phyloP scores from a whole-genome alignment of 2,113 vertebrate species.

The Casuarius casuarius region DNA sequence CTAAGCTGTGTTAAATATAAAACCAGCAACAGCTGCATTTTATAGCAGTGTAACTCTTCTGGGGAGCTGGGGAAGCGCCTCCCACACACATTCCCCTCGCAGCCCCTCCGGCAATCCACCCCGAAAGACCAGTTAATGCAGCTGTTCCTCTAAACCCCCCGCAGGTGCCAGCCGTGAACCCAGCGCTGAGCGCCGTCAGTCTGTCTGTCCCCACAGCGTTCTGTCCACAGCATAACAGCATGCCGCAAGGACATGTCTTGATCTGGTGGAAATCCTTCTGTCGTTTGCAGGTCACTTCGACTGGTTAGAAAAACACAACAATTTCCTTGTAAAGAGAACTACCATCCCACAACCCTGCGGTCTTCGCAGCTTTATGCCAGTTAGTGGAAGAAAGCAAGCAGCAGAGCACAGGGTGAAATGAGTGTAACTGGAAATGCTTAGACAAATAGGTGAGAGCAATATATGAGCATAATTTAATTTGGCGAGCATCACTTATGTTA shows the following conservation, averaged over 20 bases:
- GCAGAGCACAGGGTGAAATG: neutral
- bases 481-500: neutral
- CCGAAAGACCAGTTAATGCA: neutral
- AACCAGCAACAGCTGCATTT: neutral
- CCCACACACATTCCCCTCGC: neutral
- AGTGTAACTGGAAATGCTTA: neutral
- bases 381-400: rapidly evolving
- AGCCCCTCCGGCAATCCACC: neutral
- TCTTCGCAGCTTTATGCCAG: neutral
- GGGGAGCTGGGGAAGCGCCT: neutral
- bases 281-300: neutral
- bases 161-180: rapidly evolving
- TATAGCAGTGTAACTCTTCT: neutral
- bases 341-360: neutral
- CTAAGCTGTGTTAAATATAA: neutral
- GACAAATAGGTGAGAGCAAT: neutral
- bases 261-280: neutral
- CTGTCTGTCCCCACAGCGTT: rapidly evolving
- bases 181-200: rapidly evolving
- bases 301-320: rapidly evolving
- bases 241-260: rapidly evolving
- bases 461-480: neutral
- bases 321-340: neutral
- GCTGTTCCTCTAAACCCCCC: neutral
- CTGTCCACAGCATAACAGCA: rapidly evolving